Percentiles rank a stretch among this genome's conserved stretches.
These are phyloP conservation scores for Siniperca obscura DNA, from an alignment of 2,797 vertebrate species.

Conservation along the genomic window DNA sequence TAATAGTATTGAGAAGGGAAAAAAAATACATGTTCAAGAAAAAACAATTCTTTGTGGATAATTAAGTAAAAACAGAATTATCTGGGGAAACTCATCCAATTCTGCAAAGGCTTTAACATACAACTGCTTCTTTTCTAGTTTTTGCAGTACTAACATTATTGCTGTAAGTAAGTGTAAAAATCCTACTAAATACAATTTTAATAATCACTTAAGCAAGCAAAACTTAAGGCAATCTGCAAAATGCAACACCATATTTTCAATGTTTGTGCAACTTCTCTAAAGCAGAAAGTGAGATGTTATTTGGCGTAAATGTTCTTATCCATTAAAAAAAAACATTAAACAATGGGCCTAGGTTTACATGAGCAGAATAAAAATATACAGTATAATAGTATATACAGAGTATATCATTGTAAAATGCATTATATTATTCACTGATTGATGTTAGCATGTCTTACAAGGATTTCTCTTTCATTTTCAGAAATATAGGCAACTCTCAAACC, in stretches of 20 bases:
- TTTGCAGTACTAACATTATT: constrained; percentile 13
- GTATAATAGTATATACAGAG: too few relatives aligned
- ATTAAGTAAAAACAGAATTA: background rate
- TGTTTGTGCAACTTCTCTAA: background rate
- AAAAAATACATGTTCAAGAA: background rate
- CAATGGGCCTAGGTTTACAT: background rate
- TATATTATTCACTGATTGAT: background rate
- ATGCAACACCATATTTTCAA: background rate
- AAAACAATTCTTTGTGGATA: background rate
- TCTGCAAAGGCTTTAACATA: background rate
- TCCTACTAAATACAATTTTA: background rate
- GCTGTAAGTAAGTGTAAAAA: constrained; percentile 10
- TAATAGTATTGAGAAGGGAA: background rate
- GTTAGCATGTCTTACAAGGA: background rate
- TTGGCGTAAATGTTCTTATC: background rate
- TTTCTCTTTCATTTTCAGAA: background rate
- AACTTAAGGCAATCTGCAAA: constrained; percentile 4
- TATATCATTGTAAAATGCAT: background rate
- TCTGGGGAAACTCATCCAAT: background rate
- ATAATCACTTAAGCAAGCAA: constrained; percentile 5
- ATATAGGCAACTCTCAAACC: background rate
- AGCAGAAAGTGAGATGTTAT: background rate
- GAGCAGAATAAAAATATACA: background rate
- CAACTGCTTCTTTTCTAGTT: background rate
- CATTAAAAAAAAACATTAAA: background rate